A percentile compares a stretch with the other conserved stretches of the same genome.
Conservation (phyloP, 2,888 invertebrate species). For the Adelphocoris suturalis region DNA sequence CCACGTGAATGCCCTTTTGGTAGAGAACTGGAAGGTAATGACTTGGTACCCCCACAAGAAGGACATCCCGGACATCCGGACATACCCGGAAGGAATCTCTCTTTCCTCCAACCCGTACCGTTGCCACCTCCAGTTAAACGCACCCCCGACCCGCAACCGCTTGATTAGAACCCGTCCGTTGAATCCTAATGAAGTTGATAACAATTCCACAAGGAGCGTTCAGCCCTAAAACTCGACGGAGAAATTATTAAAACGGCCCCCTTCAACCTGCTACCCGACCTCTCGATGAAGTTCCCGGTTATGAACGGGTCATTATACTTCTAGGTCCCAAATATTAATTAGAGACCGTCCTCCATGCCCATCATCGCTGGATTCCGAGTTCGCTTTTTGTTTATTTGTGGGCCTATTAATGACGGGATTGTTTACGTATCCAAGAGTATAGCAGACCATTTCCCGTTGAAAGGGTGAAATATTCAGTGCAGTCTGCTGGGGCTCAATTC, state of each 20-base stretch:
- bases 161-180: constrained; percentile 67
- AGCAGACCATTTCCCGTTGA: background rate
- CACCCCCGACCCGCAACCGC: constrained; percentile 35
- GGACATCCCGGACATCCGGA: constrained; percentile 27
- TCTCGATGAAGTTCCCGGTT: constrained; percentile 44
- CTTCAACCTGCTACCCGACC: constrained; percentile 28
- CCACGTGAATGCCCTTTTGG: constrained; percentile 2
- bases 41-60: background rate
- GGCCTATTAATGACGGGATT: constrained; percentile 19
- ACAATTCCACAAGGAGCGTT: constrained; percentile 59
- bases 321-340: constrained; percentile 62
- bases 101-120: background rate
- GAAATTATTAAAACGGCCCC: constrained; percentile 65
- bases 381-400: constrained; percentile 18
- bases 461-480: background rate
- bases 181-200: constrained; percentile 69
- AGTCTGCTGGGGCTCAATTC: background rate
- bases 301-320: constrained; percentile 60
- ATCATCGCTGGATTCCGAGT: background rate
- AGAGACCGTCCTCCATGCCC: constrained; percentile 2
- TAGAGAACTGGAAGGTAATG: background rate
- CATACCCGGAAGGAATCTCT: background rate
- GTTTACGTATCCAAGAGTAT: constrained; percentile 23
- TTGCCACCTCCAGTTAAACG: constrained; percentile 15
- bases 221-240: constrained; percentile 49